These are phyloP conservation scores for Hydrochoerus hydrochaeris DNA, from an alignment of 2,113 vertebrate genomes.

Conservation along the genomic window DNA sequence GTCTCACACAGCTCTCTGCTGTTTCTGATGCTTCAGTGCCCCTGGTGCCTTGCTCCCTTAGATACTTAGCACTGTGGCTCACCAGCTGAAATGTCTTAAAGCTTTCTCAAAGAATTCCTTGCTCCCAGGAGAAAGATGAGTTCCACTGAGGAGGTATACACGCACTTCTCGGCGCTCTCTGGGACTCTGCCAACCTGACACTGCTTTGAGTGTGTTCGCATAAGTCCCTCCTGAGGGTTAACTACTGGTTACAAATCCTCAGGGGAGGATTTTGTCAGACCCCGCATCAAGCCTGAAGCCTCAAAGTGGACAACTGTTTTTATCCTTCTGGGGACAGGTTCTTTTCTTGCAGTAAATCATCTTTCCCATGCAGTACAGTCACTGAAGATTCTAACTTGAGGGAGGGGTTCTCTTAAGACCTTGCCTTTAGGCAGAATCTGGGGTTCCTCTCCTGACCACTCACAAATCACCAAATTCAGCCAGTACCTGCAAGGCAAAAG, in stretches of 20 bases:
- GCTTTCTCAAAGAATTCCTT: background rate
- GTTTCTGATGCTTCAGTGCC: background rate
- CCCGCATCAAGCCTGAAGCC: background rate
- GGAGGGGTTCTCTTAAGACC: background rate
- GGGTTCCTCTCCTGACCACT: background rate
- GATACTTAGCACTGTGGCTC: background rate
- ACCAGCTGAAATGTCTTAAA: slow-evolving; percentile 33
- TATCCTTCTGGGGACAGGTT: background rate
- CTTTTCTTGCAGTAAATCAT: background rate
- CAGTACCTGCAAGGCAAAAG: background rate
- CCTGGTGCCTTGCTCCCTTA: background rate
- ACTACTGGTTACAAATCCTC: background rate
- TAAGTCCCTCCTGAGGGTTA: background rate
- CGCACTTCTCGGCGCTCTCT: background rate
- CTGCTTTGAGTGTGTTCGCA: background rate
- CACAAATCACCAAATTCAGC: background rate
- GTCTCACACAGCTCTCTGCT: slow-evolving; percentile 10
- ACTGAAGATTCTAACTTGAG: background rate
- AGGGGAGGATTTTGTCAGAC: background rate
- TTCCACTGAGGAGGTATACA: background rate
- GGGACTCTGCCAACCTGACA: background rate
- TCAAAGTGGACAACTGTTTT: slow-evolving; percentile 21
- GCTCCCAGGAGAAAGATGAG: background rate
- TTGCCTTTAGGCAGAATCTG: background rate
- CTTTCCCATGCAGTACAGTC: background rate